These are phyloP conservation scores for Felis chaus DNA, from an alignment of 2,113 vertebrate genomes.

Conservation along the genomic window DNA sequence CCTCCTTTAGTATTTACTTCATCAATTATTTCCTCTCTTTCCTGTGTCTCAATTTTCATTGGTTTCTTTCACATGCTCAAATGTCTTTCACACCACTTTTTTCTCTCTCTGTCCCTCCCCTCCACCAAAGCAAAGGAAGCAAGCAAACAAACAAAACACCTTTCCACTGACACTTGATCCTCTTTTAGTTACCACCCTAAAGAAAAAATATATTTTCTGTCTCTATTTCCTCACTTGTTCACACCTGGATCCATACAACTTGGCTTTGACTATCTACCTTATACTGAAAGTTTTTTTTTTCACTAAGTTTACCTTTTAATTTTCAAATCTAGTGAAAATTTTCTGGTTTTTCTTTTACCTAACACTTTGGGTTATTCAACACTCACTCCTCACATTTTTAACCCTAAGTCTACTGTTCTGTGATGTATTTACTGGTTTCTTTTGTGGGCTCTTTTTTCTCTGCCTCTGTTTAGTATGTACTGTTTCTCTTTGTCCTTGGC, in stretches of 20 bases:
- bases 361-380: neutral
- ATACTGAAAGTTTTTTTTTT: neutral
- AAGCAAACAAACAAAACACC: neutral
- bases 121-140: neutral
- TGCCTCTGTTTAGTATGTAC: neutral
- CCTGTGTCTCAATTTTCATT: neutral
- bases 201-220: neutral
- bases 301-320: neutral
- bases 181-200: neutral
- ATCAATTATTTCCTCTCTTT: neutral
- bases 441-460: neutral
- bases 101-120: neutral
- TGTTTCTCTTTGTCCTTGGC: neutral
- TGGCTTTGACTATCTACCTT: neutral
- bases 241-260: neutral
- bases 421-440: neutral
- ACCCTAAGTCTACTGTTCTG: neutral
- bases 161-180: neutral
- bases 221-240: neutral
- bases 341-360: neutral
- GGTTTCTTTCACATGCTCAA: neutral
- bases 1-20: neutral
- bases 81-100: neutral
- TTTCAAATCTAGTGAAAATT: neutral
- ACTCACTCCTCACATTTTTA: neutral